phyloP scores from a whole-genome alignment of 2,888 invertebrate genomes.

The Drosophila antonietae region DNA sequence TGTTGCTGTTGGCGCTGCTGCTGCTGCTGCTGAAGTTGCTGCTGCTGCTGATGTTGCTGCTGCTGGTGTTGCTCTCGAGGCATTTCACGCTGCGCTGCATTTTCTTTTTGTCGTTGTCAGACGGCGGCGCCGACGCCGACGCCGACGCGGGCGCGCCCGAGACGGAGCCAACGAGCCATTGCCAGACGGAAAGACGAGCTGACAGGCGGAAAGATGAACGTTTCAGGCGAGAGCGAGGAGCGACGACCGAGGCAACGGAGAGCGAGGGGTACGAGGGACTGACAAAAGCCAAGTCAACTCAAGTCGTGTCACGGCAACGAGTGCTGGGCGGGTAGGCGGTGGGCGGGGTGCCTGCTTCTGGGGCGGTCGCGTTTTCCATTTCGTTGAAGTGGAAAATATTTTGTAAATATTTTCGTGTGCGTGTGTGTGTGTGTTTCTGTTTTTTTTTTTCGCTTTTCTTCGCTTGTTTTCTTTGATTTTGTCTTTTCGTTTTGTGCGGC shows the following conservation, averaged over 20 bases:
- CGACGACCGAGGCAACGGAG: not conserved
- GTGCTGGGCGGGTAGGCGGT: not conserved
- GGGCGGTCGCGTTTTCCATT: slow-evolving; percentile 79
- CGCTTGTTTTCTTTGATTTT: slow-evolving; percentile 44
- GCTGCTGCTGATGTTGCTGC: slow-evolving; percentile 24
- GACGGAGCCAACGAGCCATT: slow-evolving; percentile 74
- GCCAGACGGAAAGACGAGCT: slow-evolving; percentile 61
- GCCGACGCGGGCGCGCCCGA: slow-evolving; percentile 57
- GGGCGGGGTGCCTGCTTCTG: slow-evolving; percentile 54
- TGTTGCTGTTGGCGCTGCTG: slow-evolving; percentile 46
- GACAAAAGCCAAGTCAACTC: slow-evolving; percentile 77
- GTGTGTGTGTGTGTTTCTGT: slow-evolving; percentile 52
- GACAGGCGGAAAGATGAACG: slow-evolving; percentile 38
- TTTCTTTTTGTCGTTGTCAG: slow-evolving; percentile 66
- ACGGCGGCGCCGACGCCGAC: slow-evolving; percentile 57
- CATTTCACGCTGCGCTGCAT: slow-evolving; percentile 72
- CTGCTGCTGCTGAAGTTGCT: slow-evolving; percentile 47
- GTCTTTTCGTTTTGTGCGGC: slow-evolving; percentile 48
- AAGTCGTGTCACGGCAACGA: slow-evolving; percentile 51
- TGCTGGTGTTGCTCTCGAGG: slow-evolving; percentile 54
- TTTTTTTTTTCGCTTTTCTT: slow-evolving; percentile 44
- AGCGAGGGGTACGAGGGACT: slow-evolving; percentile 34
- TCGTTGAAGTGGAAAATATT: slow-evolving; percentile 81
- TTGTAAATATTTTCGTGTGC: slow-evolving; percentile 78
- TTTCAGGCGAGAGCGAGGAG: not conserved